Percentiles rank a stretch among this genome's conserved stretches.
Evolutionary conservation across 2,113 vertebrate species (phyloP).

Genomic region (Eulacestoma nigropectus): DNA sequence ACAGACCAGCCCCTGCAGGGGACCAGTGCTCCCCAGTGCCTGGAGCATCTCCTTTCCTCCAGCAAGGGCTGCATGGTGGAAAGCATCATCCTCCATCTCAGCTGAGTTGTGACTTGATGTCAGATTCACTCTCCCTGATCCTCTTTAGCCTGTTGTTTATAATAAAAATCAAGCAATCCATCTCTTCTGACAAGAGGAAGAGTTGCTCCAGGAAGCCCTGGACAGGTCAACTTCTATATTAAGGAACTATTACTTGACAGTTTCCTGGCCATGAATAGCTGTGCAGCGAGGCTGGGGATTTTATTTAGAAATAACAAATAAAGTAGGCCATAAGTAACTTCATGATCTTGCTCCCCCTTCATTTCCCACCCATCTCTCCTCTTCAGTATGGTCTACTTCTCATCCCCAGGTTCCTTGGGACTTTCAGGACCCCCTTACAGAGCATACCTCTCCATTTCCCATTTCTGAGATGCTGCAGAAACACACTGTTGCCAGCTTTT

Average conservation of each 20-base stretch:
- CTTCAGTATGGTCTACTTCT: not conserved
- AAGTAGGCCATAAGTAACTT: not conserved
- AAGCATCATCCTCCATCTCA: not conserved
- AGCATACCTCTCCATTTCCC: fast-evolving
- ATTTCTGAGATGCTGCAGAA: not conserved
- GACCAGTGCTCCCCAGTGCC: not conserved
- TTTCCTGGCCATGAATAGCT: constrained; percentile 59
- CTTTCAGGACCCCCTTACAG: not conserved
- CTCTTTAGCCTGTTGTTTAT: constrained; percentile 44
- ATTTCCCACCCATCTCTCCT: not conserved
- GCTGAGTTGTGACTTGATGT: not conserved
- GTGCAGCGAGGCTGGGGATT: not conserved
- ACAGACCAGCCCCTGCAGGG: not conserved
- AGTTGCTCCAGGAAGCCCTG: constrained; percentile 54
- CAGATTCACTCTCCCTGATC: constrained; percentile 26
- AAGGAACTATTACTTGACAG: constrained; percentile 57
- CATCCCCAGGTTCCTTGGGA: not conserved
- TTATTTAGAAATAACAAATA: constrained; percentile 51
- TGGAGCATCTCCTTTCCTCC: not conserved
- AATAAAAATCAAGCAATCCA: constrained; percentile 14
- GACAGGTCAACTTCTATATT: constrained; percentile 57
- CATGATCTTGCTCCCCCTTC: not conserved
- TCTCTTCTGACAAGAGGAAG: constrained; percentile 56
- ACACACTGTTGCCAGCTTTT: not conserved
- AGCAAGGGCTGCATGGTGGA: not conserved